Evolutionary conservation across 1,140 invertebrate genomes (phyloP).

Genomic region (Drosophila teissieri): DNA sequence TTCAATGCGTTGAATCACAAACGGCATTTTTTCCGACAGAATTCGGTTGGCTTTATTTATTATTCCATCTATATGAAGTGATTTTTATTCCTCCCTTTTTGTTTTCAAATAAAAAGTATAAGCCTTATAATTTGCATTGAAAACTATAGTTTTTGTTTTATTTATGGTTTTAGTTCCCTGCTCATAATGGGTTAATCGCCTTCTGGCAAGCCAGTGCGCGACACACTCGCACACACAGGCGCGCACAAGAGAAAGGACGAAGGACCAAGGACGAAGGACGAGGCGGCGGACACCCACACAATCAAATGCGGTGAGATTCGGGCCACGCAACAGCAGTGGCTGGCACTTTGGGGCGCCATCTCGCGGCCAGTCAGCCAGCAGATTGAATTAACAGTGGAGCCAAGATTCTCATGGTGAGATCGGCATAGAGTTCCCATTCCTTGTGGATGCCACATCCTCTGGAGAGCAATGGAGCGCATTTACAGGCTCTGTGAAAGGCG

Average conservation of each 20-base stretch:
- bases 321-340: constrained; percentile 60
- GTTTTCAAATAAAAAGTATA: no score
- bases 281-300: constrained; percentile 8
- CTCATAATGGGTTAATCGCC: constrained; percentile 36
- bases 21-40: no score
- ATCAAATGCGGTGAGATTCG: constrained; percentile 66
- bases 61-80: neutral
- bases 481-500: constrained; percentile 44
- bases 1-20: no score
- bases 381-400: constrained; percentile 77
- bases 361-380: constrained; percentile 63
- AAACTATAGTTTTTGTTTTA: no score
- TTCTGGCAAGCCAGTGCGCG: constrained; percentile 64
- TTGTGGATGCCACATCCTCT: constrained; percentile 9
- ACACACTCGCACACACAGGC: constrained; percentile 29
- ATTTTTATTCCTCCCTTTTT: no score
- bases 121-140: no score
- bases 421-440: constrained; percentile 10
- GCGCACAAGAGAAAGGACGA: neutral
- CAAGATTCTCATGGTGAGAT: constrained; percentile 65
- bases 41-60: neutral
- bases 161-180: neutral
- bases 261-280: constrained; percentile 13
- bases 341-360: constrained; percentile 74
- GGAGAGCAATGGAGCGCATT: constrained; percentile 53